Conservation (phyloP, 2,888 invertebrate species). For the Acanthococcus lagerstroemiae region DNA sequence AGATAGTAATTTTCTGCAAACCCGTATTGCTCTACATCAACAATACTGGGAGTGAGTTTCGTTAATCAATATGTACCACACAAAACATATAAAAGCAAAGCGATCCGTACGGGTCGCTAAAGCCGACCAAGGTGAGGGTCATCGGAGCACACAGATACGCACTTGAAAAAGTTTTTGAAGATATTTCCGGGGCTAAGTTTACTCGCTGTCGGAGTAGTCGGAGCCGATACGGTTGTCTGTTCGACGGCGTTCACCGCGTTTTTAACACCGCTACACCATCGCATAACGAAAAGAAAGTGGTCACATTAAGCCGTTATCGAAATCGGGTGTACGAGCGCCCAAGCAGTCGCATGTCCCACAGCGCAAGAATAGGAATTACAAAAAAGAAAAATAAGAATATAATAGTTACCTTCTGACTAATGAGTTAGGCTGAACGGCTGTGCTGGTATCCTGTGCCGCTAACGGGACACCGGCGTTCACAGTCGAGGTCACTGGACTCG, state of each 20-base stretch:
- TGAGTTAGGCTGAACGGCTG: neutral
- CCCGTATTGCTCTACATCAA: too few species aligned
- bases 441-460: neutral
- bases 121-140: neutral
- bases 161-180: slow-evolving; percentile 96
- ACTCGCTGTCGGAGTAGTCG: slow-evolving; percentile 54
- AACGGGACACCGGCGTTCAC: neutral
- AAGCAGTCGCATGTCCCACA: neutral
- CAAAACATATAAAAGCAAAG: neutral
- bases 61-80: neutral
- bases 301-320: too few species aligned
- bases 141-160: slow-evolving; percentile 43
- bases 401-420: neutral
- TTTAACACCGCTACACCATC: slow-evolving; percentile 12
- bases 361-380: neutral
- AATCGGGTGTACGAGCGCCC: too few species aligned
- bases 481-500: slow-evolving; percentile 4
- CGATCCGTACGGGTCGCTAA: slow-evolving; percentile 1
- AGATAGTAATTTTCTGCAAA: too few species aligned
- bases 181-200: slow-evolving; percentile 79
- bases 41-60: too few species aligned
- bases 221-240: slow-evolving; percentile 39
- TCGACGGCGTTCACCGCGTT: slow-evolving; percentile 4
- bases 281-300: neutral
- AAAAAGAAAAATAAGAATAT: neutral